Base-by-base conservation (phyloP, 1,140 invertebrate species). In the Heliconius hermathena region DNA sequence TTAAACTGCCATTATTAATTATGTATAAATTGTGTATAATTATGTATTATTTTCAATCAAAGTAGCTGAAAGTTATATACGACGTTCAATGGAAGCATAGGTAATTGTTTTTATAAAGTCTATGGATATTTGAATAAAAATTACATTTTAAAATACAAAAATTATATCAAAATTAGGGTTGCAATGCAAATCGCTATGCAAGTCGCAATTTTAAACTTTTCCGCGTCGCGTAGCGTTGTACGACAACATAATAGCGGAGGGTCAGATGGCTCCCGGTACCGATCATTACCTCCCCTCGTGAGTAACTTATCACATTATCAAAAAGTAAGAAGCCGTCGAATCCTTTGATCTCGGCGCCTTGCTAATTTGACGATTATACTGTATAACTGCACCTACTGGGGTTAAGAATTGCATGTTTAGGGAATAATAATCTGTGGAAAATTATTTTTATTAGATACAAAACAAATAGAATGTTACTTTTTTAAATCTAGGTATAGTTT, bases 251-350 rank as follows among this genome's bases (percentile, higher is more conserved):
- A 66, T 66, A 29, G 60, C 22, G 22, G 60, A 66, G 57, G 33
- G 41, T 46, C 74, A 22, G 26, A 46, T 38, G 33, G 22, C 41
- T 22, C 13, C 49, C n/a, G 22, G 36, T 75, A 8, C 49, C n/a
- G 22, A 41, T 75, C 54, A 75, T 60, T 38, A 75, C 33, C 38
- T 78, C 82, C 77, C 71, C 81, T 84, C 54, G 86, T 89, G 90
- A 89, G 90, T 89, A 90, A 93, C 87, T 93, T 93, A 93, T 94
- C 91, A 89, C 91, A 90, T 93, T 93, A 93, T 93, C 88, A 91
- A 91, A 93, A 93, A 90, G 93, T 89, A 87, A 85, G 89, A 91
- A 92, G 92, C 92, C 93, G 88, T 81, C 88, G 90, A 89, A 92
- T 91, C 91, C 93, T 93, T 93, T 93, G 91, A 93, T 93, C 88